Evolutionary conservation across 2,888 invertebrate genomes (phyloP), one percentile per base, ranked within the genome.

Genomic region (Craniophora ligustri): DNA sequence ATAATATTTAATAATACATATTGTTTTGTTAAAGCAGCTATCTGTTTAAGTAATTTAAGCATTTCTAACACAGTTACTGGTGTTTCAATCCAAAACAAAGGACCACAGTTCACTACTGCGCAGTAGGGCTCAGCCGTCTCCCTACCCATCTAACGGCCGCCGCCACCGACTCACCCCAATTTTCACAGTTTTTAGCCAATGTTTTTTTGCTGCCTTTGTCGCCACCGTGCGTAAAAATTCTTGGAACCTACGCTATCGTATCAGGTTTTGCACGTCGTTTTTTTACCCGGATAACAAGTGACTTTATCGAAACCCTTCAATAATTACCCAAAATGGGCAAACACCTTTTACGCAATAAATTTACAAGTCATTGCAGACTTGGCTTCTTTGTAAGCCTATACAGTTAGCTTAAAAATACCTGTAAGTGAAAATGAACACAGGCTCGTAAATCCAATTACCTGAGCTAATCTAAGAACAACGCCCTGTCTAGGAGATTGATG

Each of bases 11-110:
- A n/a, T n/a, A n/a, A n/a, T n/a, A n/a, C n/a, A n/a, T n/a, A n/a
- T n/a, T n/a, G n/a, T n/a, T 23, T 38, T 15, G 11, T 14, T 10
- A 28, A 46, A 41, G 18, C 34, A 47, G 8, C 18, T 13, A 4
- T 30, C 10, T 41, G 11, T 15, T 11, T 14, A 35, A 39, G 15
- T 34, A 49, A 42, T 48, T 39, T 31, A 42, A 23, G 18, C 28
- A 10, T 45, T 64, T 19, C 30, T 62, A 47, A 23, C 45, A 26
- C 5, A 19, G 13, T 47, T 57, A 15, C 47, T 59, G 48, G 57
- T 57, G 51, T 57, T 46, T 46, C 32, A 62, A 53, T 55, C 41
- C 42, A 59, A 72, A 53, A 71, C 66, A 72, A 71, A 74, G 71
- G 59, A 75, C 49, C 63, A 67, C 58, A 32, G 35, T 44, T 62